Evolutionary conservation across 2,113 vertebrate genomes (phyloP), one percentile per base, ranked within the genome.

Genomic region (Epinephelus cyanopodus): DNA sequence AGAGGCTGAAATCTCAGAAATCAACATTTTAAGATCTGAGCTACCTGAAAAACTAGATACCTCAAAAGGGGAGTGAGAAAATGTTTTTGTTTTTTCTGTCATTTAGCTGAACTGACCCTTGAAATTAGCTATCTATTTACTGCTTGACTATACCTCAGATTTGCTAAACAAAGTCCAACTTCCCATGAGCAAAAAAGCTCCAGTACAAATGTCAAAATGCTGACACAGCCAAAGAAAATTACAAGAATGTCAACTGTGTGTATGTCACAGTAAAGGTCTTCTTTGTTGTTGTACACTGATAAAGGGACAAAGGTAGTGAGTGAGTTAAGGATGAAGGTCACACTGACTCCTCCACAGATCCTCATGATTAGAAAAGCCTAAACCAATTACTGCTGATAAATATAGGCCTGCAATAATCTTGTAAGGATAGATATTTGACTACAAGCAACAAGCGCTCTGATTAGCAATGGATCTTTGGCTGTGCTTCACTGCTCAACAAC

Each of bases 321-420:
- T 27, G n/a, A 53, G 19, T 42, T 18, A 23, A 19, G 29, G 29
- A 23, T 69, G 62, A 73, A 53, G 68, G 74, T 71, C 65, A 69
- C 18, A 25, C 42, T 2, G 57, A 53, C 33, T 39, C 11, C 68
- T 77, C 82, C 14, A 70, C 74, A 72, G 52, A 70, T 65, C 48
- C 53, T 70, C 48, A 33, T 82, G 18, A 58, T 82, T 74, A 87
- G 82, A 77, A 77, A 82, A 84, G 58, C 75, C 58, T 90, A 89
- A 89, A 82, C 92, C 90, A 84, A 91, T 93, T 92, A 92, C 67
- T 73, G 66, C 81, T 48, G 90, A 82, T 88, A 92, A 90, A 92
- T 92, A 93, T 91, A 94, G 91, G 50, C 63, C 67, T 33, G 15
- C 79, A 60, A 69, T 93, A 94, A 95, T 92, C 94, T 80, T 56